Base-by-base conservation (phyloP, 2,888 invertebrate genomes). In the Brachypterus glaber region DNA sequence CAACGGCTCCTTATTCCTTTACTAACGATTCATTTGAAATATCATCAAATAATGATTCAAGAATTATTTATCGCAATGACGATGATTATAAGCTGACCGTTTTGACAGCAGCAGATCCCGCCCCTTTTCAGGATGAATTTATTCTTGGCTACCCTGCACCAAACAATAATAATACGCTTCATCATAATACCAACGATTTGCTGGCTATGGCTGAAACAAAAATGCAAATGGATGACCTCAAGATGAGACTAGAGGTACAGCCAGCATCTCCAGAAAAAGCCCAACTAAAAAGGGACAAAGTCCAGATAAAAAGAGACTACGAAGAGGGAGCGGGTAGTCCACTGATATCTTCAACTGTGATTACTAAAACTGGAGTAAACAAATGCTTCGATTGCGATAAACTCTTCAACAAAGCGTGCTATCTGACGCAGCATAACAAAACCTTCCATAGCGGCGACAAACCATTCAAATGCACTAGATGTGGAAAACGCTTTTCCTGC, bases 391-490 rank as follows among this genome's bases (percentile, higher is more conserved):
- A 82, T 57, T 91, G 90, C 66, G 78, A 83, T 62, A 89, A 89
- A 64, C 67, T 78, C 27, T 90, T 90, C 67, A 84, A 84, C 62
- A 85, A 83, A 55, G 79, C 82, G 33, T 90, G 90, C 63, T 90
- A 90, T 61, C 70, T 90, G 39, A 90, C 89, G 35, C 90, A 90
- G 62, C 90, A 91, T 66, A 87, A 87, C 66, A 89, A 88, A 63
- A 84, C 84, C 49, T 87, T 87, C 66, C 90, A 91, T 64, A 78
- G 79, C 46, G 89, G 88, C 44, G 85, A 82, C 55, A 86, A 85
- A 60, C 88, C 87, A 11, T 89, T 75, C 63, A 87, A 88, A 62
- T 90, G 90, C 60, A 72, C 75, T 53, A 75, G 82, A 50, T 90
- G 90, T 62, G 89, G 90, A 47, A 90, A 90, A 62, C 76, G 88